Base-by-base conservation (phyloP, 1,140 invertebrate species). In the Neodiprion fabricii region DNA sequence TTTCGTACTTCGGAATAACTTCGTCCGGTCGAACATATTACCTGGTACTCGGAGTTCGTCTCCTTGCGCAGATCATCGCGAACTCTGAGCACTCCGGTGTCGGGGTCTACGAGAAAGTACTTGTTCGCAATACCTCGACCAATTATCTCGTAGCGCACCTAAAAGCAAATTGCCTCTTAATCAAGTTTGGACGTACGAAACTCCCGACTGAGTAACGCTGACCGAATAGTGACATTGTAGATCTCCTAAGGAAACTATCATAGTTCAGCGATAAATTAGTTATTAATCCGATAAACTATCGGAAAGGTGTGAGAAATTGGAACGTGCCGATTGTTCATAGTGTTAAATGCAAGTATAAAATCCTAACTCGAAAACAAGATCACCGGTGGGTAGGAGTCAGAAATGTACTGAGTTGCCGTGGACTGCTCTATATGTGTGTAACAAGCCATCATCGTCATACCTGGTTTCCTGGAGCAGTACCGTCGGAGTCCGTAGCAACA, bases 71-170 rank as follows among this genome's bases (percentile, higher is more conserved):
- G 82, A 84, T 96, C 95, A 86, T 96, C 95, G 17, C 94, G 91
- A 1, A 97, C 92, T 48, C 92, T 90, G 10, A 97, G 84, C 1
- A 93, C 90, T 0, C 96, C 96, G 0, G 92, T 93, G 78, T 96
- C 95, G 0, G 95, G 91, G 87, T 97, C 95, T 8, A 97, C 94
- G 76, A 95, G 92, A 88, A 97, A 97, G 83, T 96, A 97, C 79
- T 94, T 94, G 0, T 90, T 89, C 0, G 95, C 92, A 81, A 95
- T 95, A 48, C 93, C 95, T 28, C 94, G 88, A 0, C 95, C 95
- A 14, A 93, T 92, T 9, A 97, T 90, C 86, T 96, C 95, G 82
- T 97, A 97, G 17, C 92, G 90, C 14, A 94, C 89, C 90, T 92
- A 77, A 40, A 80, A 77, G 75, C 71, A 69, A 66, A 40, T 40